phyloP scores from a whole-genome alignment of 2,888 invertebrate species.

The Tipula vernalis region DNA sequence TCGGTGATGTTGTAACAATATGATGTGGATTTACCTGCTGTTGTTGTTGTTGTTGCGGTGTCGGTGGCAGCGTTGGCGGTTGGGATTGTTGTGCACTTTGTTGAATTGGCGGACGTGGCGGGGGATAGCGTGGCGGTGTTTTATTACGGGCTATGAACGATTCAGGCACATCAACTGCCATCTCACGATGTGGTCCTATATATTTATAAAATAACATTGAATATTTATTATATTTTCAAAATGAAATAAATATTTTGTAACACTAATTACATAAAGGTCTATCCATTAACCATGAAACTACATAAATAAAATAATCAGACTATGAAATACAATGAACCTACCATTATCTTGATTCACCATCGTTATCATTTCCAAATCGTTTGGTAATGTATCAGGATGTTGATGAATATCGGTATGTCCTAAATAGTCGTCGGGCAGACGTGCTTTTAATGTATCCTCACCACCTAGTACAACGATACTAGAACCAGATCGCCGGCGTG shows the following conservation, averaged over 20 bases:
- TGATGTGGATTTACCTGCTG: constrained; percentile 17
- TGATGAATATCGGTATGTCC: constrained; percentile 36
- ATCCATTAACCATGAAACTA: neutral
- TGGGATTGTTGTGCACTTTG: constrained; percentile 27
- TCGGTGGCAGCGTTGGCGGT: neutral
- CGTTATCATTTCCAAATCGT: constrained; percentile 63
- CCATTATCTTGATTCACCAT: constrained; percentile 52
- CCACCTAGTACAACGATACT: constrained; percentile 71
- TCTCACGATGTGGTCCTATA: constrained; percentile 84
- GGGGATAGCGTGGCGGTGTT: constrained; percentile 82
- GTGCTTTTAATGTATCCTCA: constrained; percentile 46
- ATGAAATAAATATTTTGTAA: neutral
- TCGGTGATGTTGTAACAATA: constrained; percentile 9
- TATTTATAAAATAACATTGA: neutral
- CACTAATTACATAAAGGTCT: neutral
- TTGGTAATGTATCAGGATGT: constrained; percentile 33
- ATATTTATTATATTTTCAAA: neutral
- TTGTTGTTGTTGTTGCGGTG: constrained; percentile 15
- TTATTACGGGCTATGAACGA: constrained; percentile 83
- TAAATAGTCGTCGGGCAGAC: constrained; percentile 42
- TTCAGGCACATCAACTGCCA: constrained; percentile 97
- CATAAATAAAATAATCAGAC: neutral
- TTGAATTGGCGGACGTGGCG: constrained; percentile 55
- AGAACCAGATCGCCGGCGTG: constrained; percentile 64
- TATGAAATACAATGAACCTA: constrained; percentile 24